phyloP scores from a whole-genome alignment of 2,797 vertebrate species.

The Sebastes diaconus region DNA sequence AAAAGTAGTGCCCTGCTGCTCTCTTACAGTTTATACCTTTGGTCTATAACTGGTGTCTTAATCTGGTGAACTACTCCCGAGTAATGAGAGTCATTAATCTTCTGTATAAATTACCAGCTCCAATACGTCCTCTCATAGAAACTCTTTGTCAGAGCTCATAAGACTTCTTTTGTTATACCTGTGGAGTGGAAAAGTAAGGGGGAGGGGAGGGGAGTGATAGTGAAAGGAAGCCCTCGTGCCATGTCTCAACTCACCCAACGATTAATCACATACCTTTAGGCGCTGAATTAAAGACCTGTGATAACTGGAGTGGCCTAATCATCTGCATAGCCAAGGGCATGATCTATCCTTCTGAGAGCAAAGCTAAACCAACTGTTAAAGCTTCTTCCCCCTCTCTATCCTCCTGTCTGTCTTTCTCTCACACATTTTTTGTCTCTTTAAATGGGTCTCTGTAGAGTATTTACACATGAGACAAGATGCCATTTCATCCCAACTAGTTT shows the following conservation, averaged over 20 bases:
- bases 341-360: slow-evolving; percentile 70
- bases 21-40: slow-evolving; percentile 35
- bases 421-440: slow-evolving; percentile 3
- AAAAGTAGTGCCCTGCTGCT: slow-evolving; percentile 1
- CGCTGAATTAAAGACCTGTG: slow-evolving; percentile 79
- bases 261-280: slow-evolving; percentile 83
- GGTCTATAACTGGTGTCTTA: slow-evolving; percentile 49
- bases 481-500: neutral
- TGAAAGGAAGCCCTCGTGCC: slow-evolving; percentile 51
- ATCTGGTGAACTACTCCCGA: slow-evolving; percentile 58
- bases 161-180: slow-evolving; percentile 81
- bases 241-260: slow-evolving; percentile 78
- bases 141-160: slow-evolving; percentile 61
- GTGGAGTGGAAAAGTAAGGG: slow-evolving; percentile 69
- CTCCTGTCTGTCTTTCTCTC: slow-evolving; percentile 21
- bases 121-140: slow-evolving; percentile 45
- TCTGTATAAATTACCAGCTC: slow-evolving; percentile 70
- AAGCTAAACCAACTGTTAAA: slow-evolving; percentile 72
- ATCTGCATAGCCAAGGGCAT: slow-evolving; percentile 73
- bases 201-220: slow-evolving; percentile 57
- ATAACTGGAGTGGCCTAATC: slow-evolving; percentile 79
- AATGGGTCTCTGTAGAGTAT: slow-evolving; percentile 11
- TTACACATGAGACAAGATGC: neutral
- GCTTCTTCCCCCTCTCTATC: slow-evolving; percentile 29
- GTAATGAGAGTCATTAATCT: slow-evolving; percentile 76